phyloP scores from a whole-genome alignment of 2,113 vertebrate genomes.

The Terrapene triunguis region DNA sequence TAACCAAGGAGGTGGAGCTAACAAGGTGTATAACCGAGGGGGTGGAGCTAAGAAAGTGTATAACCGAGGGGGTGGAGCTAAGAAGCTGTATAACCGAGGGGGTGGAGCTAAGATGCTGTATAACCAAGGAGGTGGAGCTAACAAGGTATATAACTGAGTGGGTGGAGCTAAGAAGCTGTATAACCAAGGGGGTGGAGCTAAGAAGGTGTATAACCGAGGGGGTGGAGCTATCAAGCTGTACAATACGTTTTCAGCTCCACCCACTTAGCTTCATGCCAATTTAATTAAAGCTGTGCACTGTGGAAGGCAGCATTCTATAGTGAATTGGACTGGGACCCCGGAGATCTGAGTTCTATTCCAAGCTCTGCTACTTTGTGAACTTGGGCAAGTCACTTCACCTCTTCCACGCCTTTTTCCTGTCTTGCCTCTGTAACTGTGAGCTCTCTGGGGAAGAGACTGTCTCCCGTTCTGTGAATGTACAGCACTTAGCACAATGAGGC shows the following conservation, averaged over 20 bases:
- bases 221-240: neutral
- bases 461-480: too few species aligned
- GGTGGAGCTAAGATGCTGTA: too few species aligned
- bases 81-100: neutral
- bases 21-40: neutral
- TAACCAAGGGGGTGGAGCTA: neutral
- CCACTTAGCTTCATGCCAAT: neutral
- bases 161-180: neutral
- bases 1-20: neutral
- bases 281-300: neutral
- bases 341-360: neutral
- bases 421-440: accelerated
- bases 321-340: neutral
- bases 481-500: too few species aligned
- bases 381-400: neutral
- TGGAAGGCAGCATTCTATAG: too few species aligned
- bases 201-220: neutral
- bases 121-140: too few species aligned
- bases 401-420: neutral
- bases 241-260: neutral
- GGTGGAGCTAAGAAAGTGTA: neutral
- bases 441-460: neutral
- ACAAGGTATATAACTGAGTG: too few species aligned
- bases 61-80: neutral
- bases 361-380: neutral